Percentiles rank a stretch among this genome's conserved stretches.
Conservation (phyloP, 2,888 invertebrate species). For the Ctenicera cuprea region DNA sequence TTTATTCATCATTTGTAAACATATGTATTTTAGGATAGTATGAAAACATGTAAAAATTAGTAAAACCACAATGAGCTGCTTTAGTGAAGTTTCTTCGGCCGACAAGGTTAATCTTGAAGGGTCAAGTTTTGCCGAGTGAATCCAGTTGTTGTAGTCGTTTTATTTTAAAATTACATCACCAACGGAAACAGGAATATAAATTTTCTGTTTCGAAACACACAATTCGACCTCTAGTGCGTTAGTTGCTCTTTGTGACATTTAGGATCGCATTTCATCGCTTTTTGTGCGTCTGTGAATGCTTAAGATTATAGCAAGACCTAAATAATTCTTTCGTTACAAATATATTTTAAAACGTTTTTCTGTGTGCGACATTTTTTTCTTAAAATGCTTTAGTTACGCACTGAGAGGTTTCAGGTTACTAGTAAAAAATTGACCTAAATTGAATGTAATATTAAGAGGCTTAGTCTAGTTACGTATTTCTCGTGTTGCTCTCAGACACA, state of each 20-base stretch:
- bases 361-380: too few species aligned
- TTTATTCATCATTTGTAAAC: not conserved
- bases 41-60: constrained; percentile 7
- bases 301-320: too few species aligned
- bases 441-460: too few species aligned
- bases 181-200: constrained; percentile 30
- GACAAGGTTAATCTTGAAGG: constrained; percentile 2
- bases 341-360: not conserved
- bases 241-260: constrained; percentile 28
- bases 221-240: constrained; percentile 23
- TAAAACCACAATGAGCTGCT: not conserved
- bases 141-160: constrained; percentile 16
- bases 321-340: too few species aligned
- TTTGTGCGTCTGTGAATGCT: not conserved
- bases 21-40: not conserved
- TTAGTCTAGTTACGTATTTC: too few species aligned
- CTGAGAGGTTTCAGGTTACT: too few species aligned
- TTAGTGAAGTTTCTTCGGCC: not conserved
- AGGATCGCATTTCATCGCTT: constrained; percentile 17
- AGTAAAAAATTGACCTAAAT: too few species aligned
- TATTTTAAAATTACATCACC: constrained; percentile 25
- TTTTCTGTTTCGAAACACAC: constrained; percentile 27
- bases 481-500: too few species aligned
- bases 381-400: too few species aligned
- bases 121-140: constrained; percentile 11